Evolutionary conservation across 2,888 invertebrate species (phyloP), one percentile per base, ranked within the genome.

Genomic region (Nephrotoma appendiculata): DNA sequence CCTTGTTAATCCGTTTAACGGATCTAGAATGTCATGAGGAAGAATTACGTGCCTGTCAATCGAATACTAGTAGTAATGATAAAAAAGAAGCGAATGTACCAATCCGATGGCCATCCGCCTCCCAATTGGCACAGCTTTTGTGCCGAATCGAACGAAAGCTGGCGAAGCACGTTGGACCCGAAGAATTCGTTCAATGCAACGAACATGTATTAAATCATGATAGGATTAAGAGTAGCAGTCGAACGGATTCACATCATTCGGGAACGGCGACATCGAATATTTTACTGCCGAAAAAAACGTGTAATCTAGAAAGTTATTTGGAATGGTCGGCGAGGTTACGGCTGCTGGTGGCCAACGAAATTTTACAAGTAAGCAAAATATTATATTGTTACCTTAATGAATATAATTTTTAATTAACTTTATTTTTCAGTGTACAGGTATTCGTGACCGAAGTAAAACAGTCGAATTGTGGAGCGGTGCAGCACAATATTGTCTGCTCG

Each of bases 1-100:
- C 91, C 91, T 92, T 92, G 91, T 91, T 92, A 89, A 91, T 91
- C 89, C 91, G 91, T 89, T 89, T 92, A 91, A 92, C 92, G 90
- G 91, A 92, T 90, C 90, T 92, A 90, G 91, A 92, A 89, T 90
- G 89, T 89, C 91, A 91, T 88, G 91, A 91, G 89, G 90, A 91
- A 89, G 91, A 91, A 89, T 89, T 91, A 88, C 91, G 91, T 89
- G 91, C 91, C 89, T 91, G 91, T 89, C 91, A 91, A 89, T 89
- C 86, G 52, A 71, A 71, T 71, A 71, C 71, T 6, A 57, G 15
- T 6, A 57, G 15, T 57, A 11, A 9, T 4, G 7, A 84, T 84
- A 42, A 84, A 15, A 84, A 42, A 84, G 12, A 42, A 84, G n/a
- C 41, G 43, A 89, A 87, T 87, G 90, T 89, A 88, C 88, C 88